A percentile compares a stretch with the other conserved stretches of the same genome.
These are phyloP conservation scores for Acrossocheilus fasciatus DNA, from an alignment of 2,797 vertebrate genomes.

Conservation along the genomic window DNA sequence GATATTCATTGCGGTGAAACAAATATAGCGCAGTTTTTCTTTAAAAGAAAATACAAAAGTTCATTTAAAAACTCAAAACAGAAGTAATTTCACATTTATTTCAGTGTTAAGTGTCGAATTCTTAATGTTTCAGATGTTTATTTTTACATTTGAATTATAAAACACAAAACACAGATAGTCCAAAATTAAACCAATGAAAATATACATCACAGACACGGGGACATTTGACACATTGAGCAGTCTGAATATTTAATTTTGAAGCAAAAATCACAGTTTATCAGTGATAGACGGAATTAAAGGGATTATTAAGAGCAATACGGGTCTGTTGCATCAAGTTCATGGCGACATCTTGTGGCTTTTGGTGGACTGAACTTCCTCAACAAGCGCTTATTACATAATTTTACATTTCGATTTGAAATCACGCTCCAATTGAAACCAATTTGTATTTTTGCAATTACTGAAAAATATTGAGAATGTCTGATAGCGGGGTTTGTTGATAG, in stretches of 20 bases:
- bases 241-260: background rate
- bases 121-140: background rate
- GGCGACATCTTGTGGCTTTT: constrained; percentile 61
- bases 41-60: background rate
- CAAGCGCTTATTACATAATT: background rate
- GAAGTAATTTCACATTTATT: background rate
- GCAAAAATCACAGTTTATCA: background rate
- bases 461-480: too few species aligned
- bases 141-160: background rate
- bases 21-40: background rate
- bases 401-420: background rate
- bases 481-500: background rate
- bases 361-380: constrained; percentile 18
- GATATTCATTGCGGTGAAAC: background rate
- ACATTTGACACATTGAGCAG: constrained; percentile 24
- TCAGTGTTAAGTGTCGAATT: background rate
- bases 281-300: constrained; percentile 57
- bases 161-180: constrained; percentile 12
- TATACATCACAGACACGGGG: background rate
- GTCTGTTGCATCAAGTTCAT: constrained; percentile 41
- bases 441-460: background rate
- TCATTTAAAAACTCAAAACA: background rate
- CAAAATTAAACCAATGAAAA: background rate
- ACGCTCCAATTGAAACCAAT: background rate
- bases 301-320: constrained; percentile 58